Base-by-base conservation (phyloP, 2,113 vertebrate species). In the Lathamus discolor region DNA sequence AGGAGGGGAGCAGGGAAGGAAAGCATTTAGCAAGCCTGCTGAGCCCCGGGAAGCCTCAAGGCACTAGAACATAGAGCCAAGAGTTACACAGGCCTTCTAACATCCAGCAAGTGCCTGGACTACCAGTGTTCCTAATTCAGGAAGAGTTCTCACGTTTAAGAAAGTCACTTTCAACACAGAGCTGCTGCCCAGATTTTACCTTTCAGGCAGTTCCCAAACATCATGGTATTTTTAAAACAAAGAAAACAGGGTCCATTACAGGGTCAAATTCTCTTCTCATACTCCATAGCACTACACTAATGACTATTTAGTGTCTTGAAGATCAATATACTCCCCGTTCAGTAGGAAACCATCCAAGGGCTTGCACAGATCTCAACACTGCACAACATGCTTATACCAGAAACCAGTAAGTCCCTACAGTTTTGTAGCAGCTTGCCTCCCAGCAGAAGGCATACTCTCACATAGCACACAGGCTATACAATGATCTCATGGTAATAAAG, bases 151-250 rank as follows among this genome's bases (percentile, higher is more conserved):
- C 59, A 44, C 41, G 23, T 74, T 80, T 29, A 79, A 91, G 35
- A 83, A 78, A 83, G 72, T 80, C 49, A 64, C 48, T 95, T 76
- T 59, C 2, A 2, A 92, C 79, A 93, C 33, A 41, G 83, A 83
- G 83, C 41, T 78, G 6, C 63, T 95, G 83, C 49, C 59, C 64
- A 62, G 88, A 93, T 90, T 94, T 88, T 86, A 76, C 48, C 82
- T 63, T 22, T 83, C 76, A 91, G 55, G 46, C 76, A 75, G 79
- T 52, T 92, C 46, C 49, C 61, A 94, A 90, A 80, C 39, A 77
- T 29, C n/a, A 62, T 20, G 19, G 46, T 77, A 85, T 90, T 92
- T 91, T 85, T 82, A 80, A 88, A 90, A 86, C 43, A 72, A 94
- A 94, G 25, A 73, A 69, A 85, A 79, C 44, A n/a, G 84, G 6